A percentile compares a stretch with the other conserved stretches of the same genome.
Conservation (phyloP, 2,888 invertebrate species). For the Papilio protenor region DNA sequence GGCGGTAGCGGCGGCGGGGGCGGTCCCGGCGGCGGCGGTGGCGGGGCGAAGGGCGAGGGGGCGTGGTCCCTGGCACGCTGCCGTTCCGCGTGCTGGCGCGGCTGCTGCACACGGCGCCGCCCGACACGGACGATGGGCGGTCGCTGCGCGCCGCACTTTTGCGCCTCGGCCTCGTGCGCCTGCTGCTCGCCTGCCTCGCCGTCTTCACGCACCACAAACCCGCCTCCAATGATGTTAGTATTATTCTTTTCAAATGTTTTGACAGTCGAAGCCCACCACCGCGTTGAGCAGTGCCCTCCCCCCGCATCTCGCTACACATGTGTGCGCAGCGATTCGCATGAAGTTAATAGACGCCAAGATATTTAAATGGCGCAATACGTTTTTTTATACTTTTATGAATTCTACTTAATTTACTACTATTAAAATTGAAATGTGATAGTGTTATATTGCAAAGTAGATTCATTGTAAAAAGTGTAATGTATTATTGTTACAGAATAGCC, state of each 20-base stretch:
- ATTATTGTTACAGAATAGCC: conserved; percentile 64
- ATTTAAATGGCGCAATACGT: no score
- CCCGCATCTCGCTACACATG: no score
- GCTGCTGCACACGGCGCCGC: conserved; percentile 90
- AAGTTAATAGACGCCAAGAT: no score
- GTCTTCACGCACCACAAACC: conserved; percentile 94
- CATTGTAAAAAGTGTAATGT: conserved; percentile 45
- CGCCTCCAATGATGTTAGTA: conserved; percentile 68
- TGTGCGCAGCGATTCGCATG: no score
- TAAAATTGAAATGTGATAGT: neutral
- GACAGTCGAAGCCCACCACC: no score
- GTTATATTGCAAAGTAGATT: neutral
- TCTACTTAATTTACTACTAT: neutral
- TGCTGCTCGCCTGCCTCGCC: conserved; percentile 93
- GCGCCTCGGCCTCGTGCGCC: conserved; percentile 92
- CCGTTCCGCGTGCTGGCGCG: conserved; percentile 92
- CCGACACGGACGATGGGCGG: conserved; percentile 90
- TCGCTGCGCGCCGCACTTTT: conserved; percentile 91
- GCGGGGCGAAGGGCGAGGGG: conserved; percentile 50
- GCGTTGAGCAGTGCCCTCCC: no score
- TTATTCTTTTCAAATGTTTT: no score
- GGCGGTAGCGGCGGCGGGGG: no score
- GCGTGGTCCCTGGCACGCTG: conserved; percentile 81
- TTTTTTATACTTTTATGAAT: neutral
- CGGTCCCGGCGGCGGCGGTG: conserved; percentile 40